Percentiles rank a stretch among this genome's conserved stretches.
Conservation (phyloP, 2,113 vertebrate genomes). For the Cyanoderma ruficeps region DNA sequence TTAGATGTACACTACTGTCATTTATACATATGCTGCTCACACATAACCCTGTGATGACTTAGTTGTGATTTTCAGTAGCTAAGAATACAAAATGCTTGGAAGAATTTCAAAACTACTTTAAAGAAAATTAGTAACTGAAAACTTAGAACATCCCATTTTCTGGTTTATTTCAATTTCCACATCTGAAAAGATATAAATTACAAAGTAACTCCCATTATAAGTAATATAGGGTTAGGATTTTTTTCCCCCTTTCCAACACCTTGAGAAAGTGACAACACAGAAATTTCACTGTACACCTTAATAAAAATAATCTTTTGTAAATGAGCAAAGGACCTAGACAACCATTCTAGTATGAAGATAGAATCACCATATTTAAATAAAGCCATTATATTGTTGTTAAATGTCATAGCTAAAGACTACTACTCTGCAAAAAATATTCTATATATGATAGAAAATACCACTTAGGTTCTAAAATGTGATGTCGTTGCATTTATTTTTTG, state of each 20-base stretch:
- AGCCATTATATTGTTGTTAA: neutral
- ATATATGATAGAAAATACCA: neutral
- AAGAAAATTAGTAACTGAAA: conserved; percentile 21
- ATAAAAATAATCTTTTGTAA: neutral
- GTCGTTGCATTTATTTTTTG: neutral
- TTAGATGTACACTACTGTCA: conserved; percentile 37
- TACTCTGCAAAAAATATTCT: neutral
- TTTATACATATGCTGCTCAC: conserved; percentile 32
- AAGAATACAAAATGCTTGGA: conserved; percentile 14
- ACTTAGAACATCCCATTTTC: neutral
- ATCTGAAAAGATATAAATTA: neutral
- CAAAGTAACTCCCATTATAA: neutral
- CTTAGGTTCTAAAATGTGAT: neutral
- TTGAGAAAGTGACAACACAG: neutral
- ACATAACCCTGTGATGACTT: conserved; percentile 9
- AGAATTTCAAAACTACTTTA: conserved; percentile 21
- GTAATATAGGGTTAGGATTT: neutral
- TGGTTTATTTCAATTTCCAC: neutral
- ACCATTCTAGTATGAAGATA: neutral
- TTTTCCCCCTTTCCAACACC: neutral
- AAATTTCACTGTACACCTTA: neutral
- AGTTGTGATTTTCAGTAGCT: conserved; percentile 41
- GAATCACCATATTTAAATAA: neutral
- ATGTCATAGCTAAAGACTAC: neutral
- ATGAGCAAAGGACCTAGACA: neutral